Percentiles rank a stretch among this genome's conserved stretches.
Evolutionary conservation across 2,888 invertebrate genomes (phyloP).

Genomic region (Oxytorus armatus): DNA sequence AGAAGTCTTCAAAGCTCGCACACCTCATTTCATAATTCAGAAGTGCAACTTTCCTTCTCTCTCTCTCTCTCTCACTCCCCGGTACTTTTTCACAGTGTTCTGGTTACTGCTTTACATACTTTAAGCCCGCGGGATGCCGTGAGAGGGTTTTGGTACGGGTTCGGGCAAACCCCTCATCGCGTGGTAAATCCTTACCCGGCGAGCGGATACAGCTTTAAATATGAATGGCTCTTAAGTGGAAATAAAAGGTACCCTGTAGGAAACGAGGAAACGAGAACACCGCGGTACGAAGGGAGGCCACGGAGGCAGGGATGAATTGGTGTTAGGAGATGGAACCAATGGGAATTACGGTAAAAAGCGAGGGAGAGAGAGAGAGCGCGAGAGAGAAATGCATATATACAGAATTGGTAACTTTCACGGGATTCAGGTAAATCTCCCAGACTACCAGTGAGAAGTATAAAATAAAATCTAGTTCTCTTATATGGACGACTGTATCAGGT

Average conservation of each 20-base stretch:
- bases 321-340: constrained; percentile 26
- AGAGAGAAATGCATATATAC: background rate
- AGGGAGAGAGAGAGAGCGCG: constrained; percentile 4
- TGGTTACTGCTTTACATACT: constrained; percentile 72
- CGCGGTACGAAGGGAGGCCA: background rate
- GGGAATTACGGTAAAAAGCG: constrained; percentile 36
- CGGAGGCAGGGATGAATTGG: constrained; percentile 1
- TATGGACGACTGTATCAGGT: constrained; percentile 4
- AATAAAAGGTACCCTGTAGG: constrained; percentile 72
- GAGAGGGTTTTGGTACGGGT: constrained; percentile 24
- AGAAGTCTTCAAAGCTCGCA: constrained; percentile 5
- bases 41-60: constrained; percentile 36
- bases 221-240: constrained; percentile 78
- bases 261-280: constrained; percentile 50
- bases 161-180: constrained; percentile 38
- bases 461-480: constrained; percentile 37
- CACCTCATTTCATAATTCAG: constrained; percentile 64
- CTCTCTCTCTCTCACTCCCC: background rate
- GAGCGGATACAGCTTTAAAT: constrained; percentile 76
- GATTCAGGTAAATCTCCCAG: constrained; percentile 2
- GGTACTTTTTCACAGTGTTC: constrained; percentile 48
- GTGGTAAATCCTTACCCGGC: constrained; percentile 60
- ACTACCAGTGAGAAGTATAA: constrained; percentile 12
- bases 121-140: constrained; percentile 40
- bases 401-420: constrained; percentile 22